phyloP scores from a whole-genome alignment of 2,797 vertebrate genomes.

The Hipposideros larvatus region DNA sequence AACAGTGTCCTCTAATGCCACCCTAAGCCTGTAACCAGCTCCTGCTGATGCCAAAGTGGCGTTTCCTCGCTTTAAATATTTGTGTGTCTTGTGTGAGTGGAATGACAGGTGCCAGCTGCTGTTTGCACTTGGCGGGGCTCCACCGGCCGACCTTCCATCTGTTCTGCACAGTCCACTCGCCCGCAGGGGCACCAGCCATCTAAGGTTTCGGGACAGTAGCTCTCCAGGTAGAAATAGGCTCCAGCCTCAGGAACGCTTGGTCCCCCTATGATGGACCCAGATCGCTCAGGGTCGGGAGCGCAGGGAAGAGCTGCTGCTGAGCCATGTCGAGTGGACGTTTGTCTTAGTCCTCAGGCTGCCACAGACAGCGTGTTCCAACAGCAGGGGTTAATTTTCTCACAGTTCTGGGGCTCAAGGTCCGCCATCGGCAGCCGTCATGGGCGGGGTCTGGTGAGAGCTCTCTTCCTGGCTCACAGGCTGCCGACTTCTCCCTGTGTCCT shows the following conservation, averaged over 20 bases:
- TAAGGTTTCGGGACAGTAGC: rapidly evolving
- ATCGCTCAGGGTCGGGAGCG: rapidly evolving
- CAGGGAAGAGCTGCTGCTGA: background rate
- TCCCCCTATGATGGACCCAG: too few relatives aligned
- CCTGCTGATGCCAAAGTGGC: background rate
- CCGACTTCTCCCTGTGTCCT: rapidly evolving
- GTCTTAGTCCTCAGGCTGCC: background rate
- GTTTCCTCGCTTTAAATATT: background rate
- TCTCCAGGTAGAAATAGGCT: background rate
- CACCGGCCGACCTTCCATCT: background rate
- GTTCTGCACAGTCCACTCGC: background rate
- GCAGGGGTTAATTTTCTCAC: background rate
- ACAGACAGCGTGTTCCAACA: background rate
- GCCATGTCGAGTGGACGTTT: too few relatives aligned
- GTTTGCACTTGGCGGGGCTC: background rate
- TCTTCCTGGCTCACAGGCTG: rapidly evolving
- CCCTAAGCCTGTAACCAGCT: background rate
- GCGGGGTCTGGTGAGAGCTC: background rate
- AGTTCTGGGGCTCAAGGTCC: background rate
- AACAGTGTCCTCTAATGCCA: background rate
- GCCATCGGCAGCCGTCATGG: background rate
- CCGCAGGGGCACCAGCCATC: background rate
- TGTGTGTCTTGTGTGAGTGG: background rate
- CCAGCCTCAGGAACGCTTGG: background rate
- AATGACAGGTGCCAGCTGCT: background rate